A percentile compares a stretch with the other conserved stretches of the same genome.
phyloP scores from a whole-genome alignment of 2,888 invertebrate species.

The Agrochola circellaris region DNA sequence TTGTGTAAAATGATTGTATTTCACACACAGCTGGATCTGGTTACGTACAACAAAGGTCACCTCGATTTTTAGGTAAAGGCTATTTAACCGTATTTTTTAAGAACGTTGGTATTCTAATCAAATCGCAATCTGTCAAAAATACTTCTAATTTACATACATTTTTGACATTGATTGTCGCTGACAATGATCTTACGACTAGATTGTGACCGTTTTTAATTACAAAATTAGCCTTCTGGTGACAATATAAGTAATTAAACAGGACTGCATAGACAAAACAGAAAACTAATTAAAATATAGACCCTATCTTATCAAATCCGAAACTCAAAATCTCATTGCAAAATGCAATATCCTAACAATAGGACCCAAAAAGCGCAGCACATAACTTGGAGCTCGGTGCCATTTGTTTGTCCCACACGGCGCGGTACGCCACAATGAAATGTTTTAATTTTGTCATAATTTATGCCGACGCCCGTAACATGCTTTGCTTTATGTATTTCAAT shows the following conservation, averaged over 20 bases:
- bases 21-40: no score
- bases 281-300: slow-evolving; percentile 12
- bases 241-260: not conserved
- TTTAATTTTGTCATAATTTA: slow-evolving; percentile 72
- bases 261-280: not conserved
- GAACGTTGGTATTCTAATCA: no score
- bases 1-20: not conserved
- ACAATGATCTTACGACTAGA: no score
- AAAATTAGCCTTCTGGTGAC: no score
- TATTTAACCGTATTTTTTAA: not conserved
- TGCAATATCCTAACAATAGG: slow-evolving; percentile 31
- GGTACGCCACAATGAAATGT: slow-evolving; percentile 62
- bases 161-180: no score
- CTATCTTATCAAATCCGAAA: slow-evolving; percentile 22
- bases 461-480: slow-evolving; percentile 54
- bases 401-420: slow-evolving; percentile 57
- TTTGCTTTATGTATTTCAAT: slow-evolving; percentile 64
- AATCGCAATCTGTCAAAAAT: no score
- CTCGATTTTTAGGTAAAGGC: not conserved
- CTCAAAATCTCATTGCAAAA: slow-evolving; percentile 15
- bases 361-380: slow-evolving; percentile 46
- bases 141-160: no score
- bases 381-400: slow-evolving; percentile 37
- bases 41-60: no score
- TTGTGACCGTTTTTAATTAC: no score